Evolutionary conservation across 2,888 invertebrate species (phyloP).

Genomic region (Peribatodes rhomboidaria): DNA sequence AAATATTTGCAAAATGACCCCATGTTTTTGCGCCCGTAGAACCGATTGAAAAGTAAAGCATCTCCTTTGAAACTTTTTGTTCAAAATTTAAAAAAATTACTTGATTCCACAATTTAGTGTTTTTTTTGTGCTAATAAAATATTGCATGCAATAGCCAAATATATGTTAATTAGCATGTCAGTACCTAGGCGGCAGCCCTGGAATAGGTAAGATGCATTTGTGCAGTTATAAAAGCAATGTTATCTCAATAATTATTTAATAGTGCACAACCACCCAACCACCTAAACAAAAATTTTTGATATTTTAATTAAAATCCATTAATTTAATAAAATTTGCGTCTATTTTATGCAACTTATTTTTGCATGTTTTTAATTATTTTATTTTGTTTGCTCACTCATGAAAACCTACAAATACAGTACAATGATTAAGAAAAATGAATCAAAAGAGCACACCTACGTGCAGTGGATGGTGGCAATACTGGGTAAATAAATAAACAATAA

Average conservation of each 20-base stretch:
- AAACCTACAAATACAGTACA: constrained; percentile 31
- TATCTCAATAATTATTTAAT: constrained; percentile 30
- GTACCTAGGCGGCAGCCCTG: constrained; percentile 33
- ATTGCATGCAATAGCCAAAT: no score
- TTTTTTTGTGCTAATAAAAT: no score
- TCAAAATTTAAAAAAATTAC: neutral
- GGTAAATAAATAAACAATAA: constrained; percentile 44
- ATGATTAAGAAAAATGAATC: constrained; percentile 32
- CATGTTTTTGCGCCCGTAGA: no score
- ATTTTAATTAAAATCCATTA: no score
- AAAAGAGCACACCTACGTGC: constrained; percentile 51
- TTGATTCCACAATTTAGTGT: no score
- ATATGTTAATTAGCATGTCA: neutral
- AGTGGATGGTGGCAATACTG: constrained; percentile 57
- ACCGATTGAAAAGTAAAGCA: no score
- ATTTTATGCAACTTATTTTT: neutral
- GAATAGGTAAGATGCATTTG: constrained; percentile 20
- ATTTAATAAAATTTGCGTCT: no score
- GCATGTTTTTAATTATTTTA: constrained; percentile 14
- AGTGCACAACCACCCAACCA: constrained; percentile 24
- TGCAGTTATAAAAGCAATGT: constrained; percentile 42
- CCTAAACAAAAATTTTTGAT: constrained; percentile 7
- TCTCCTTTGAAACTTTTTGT: no score
- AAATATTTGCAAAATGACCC: no score
- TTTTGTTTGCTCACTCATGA: constrained; percentile 23